phyloP scores from a whole-genome alignment of 2,888 invertebrate species.

The Bellardia bayeri region DNA sequence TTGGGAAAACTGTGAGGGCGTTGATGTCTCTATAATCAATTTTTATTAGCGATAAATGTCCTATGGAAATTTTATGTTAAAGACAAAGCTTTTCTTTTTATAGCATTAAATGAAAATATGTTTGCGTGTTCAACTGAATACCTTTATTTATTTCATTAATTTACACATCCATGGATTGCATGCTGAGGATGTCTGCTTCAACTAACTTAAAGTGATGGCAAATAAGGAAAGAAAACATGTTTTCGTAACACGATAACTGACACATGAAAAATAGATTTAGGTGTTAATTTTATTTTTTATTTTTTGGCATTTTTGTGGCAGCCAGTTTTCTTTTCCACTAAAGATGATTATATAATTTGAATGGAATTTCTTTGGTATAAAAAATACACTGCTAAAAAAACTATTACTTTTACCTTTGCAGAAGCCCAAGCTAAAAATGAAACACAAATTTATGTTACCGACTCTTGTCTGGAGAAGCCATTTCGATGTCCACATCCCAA shows the following conservation, averaged over 20 bases:
- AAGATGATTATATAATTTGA: constrained; percentile 32
- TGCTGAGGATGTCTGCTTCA: constrained; percentile 21
- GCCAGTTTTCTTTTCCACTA: constrained; percentile 6
- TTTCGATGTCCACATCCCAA: constrained; percentile 92
- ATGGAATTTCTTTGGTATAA: not conserved
- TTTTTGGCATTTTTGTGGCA: not conserved
- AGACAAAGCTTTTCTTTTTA: too few relatives aligned
- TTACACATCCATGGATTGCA: not conserved
- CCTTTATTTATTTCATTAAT: not conserved
- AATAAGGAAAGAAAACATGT: constrained; percentile 41
- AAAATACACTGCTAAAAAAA: constrained; percentile 7
- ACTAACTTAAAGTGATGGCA: not conserved
- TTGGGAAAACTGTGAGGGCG: not conserved
- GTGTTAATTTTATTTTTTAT: constrained; percentile 7
- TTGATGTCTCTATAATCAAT: not conserved
- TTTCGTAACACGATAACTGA: constrained; percentile 25
- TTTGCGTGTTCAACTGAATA: not conserved
- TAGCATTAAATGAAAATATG: too few relatives aligned
- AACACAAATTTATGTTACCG: constrained; percentile 88
- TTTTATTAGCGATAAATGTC: too few relatives aligned
- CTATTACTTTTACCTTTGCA: constrained; percentile 67
- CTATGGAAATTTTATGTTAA: too few relatives aligned
- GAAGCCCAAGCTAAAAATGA: constrained; percentile 77
- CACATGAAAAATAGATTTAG: constrained; percentile 55
- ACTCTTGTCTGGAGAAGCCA: constrained; percentile 92